phyloP scores from a whole-genome alignment of 2,113 vertebrate species.

The Zosterops borbonicus region DNA sequence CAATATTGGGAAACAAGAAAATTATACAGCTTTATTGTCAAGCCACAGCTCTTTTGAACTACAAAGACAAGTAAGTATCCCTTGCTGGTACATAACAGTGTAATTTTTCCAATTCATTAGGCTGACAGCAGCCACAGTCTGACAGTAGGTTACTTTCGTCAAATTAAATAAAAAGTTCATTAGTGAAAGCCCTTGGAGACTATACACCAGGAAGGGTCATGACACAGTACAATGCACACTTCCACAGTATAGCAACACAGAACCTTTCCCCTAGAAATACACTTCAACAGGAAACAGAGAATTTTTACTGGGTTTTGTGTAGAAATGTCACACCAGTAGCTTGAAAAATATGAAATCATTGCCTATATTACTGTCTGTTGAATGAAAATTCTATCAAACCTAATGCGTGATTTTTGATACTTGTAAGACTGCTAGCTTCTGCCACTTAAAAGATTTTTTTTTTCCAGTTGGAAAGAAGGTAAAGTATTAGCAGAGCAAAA shows the following conservation, averaged over 20 bases:
- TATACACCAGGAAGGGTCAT: not conserved
- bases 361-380: slow-evolving; percentile 12
- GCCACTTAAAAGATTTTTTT: not conserved
- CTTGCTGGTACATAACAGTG: not conserved
- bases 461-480: slow-evolving; percentile 46
- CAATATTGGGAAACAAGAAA: not conserved
- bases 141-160: not conserved
- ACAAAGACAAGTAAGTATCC: not conserved
- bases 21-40: not conserved
- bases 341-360: not conserved
- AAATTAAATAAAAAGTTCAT: not conserved
- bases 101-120: not conserved
- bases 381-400: not conserved
- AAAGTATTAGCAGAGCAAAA: slow-evolving; percentile 41
- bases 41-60: not conserved
- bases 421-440: slow-evolving; percentile 26
- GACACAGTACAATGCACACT: not conserved
- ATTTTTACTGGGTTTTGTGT: not conserved
- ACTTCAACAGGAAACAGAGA: slow-evolving; percentile 25
- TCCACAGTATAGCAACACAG: not conserved
- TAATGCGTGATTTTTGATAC: slow-evolving; percentile 6
- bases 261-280: slow-evolving; percentile 30
- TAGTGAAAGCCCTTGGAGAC: not conserved
- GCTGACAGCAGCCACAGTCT: not conserved
- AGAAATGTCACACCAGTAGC: not conserved